Percentiles rank a stretch among this genome's conserved stretches.
phyloP scores from a whole-genome alignment of 2,888 invertebrate species.

The Plebejus argus region DNA sequence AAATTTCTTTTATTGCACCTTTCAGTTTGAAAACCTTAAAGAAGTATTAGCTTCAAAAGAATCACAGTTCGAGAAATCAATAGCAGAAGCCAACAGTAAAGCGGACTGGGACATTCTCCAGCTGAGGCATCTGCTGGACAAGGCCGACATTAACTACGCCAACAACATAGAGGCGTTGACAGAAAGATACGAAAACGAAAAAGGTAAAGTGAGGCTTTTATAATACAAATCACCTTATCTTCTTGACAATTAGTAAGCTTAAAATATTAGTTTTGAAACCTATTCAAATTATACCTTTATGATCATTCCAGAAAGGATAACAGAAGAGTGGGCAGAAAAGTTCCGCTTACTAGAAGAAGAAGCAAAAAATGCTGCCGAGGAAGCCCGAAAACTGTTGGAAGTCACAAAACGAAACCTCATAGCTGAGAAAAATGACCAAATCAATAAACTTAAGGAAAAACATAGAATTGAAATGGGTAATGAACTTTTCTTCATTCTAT shows the following conservation, averaged over 20 bases:
- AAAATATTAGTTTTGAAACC: neutral
- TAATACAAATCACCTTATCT: neutral
- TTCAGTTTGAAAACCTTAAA: conserved; percentile 84
- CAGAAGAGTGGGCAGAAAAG: conserved; percentile 67
- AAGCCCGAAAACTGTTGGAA: conserved; percentile 66
- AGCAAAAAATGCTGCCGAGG: conserved; percentile 62
- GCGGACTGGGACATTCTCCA: conserved; percentile 87
- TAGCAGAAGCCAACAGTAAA: conserved; percentile 82
- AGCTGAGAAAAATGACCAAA: conserved; percentile 64
- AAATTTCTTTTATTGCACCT: conserved; percentile 33
- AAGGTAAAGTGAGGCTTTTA: conserved; percentile 73
- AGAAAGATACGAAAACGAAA: conserved; percentile 83
- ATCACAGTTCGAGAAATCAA: conserved; percentile 72
- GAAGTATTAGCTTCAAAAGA: conserved; percentile 84
- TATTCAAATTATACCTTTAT: neutral
- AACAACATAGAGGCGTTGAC: conserved; percentile 86
- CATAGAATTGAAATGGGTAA: conserved; percentile 83
- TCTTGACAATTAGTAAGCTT: neutral
- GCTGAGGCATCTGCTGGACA: conserved; percentile 85
- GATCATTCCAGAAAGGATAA: conserved; percentile 56
- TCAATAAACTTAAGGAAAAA: conserved; percentile 77
- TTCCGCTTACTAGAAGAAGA: conserved; percentile 61
- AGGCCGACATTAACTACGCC: conserved; percentile 87
- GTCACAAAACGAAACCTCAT: conserved; percentile 60
- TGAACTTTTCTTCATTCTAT: neutral